Evolutionary conservation across 2,888 invertebrate species (phyloP).

Genomic region (Tridacna gigas): DNA sequence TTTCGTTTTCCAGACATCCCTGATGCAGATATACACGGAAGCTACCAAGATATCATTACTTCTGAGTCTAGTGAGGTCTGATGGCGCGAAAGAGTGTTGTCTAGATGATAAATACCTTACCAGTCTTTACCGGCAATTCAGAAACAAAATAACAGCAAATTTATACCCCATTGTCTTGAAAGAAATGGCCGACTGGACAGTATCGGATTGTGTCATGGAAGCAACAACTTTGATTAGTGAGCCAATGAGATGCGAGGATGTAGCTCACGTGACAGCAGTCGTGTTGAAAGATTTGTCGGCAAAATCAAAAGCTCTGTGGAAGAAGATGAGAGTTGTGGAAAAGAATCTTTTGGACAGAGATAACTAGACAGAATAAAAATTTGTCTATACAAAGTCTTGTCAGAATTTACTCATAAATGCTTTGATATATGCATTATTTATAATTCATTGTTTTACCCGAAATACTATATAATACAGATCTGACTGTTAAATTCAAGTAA

Average conservation of each 20-base stretch:
- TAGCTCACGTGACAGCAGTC: constrained; percentile 3
- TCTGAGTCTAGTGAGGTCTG: neutral
- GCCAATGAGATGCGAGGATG: constrained; percentile 26
- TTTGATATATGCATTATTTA: neutral
- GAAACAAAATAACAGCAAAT: neutral
- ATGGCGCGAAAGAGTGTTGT: constrained; percentile 4
- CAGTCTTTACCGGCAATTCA: neutral
- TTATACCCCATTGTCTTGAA: neutral
- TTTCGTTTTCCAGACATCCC: constrained; percentile 6
- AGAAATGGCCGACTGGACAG: neutral
- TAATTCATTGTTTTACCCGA: too few species aligned
- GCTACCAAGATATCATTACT: constrained; percentile 9
- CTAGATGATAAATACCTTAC: neutral
- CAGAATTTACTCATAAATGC: neutral
- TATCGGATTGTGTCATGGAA: neutral
- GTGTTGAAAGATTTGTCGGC: neutral
- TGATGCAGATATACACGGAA: neutral
- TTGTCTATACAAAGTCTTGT: neutral
- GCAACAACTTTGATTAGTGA: neutral
- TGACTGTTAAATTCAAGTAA: too few species aligned
- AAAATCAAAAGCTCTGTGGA: neutral
- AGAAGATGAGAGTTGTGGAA: neutral
- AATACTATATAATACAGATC: too few species aligned
- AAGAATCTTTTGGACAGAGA: neutral
- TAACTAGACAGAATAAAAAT: neutral